Conservation (phyloP, 1,140 invertebrate species). For the Drosophila seguyi region DNA sequence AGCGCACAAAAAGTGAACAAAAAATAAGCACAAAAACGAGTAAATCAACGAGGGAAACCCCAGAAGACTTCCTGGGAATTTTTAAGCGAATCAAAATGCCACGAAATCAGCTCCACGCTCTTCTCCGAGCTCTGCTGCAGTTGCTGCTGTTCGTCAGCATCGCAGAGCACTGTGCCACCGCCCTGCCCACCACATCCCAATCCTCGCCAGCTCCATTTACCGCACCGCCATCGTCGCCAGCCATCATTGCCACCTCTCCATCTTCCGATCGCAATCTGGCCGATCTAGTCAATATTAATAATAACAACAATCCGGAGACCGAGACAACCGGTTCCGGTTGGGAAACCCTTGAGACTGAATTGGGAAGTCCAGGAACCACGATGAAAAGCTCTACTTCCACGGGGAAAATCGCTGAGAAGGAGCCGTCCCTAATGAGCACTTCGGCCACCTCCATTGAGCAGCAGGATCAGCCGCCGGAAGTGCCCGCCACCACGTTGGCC, state of each 20-base stretch:
- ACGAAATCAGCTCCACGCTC: constrained; percentile 65
- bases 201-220: constrained; percentile 48
- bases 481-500: constrained; percentile 76
- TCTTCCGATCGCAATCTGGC: constrained; percentile 36
- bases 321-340: constrained; percentile 56
- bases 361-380: constrained; percentile 35
- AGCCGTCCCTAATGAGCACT: constrained; percentile 31
- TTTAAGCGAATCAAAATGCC: constrained; percentile 47
- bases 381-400: constrained; percentile 15
- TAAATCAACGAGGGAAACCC: constrained; percentile 11
- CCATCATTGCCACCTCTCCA: constrained; percentile 21
- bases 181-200: constrained; percentile 55
- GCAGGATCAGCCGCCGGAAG: constrained; percentile 76
- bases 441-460: constrained; percentile 79
- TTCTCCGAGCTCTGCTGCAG: constrained; percentile 56
- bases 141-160: constrained; percentile 66
- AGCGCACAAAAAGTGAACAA: constrained; percentile 50
- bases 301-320: constrained; percentile 39
- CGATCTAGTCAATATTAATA: constrained; percentile 58
- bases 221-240: constrained; percentile 23
- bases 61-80: constrained; percentile 9
- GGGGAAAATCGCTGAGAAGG: constrained; percentile 32
- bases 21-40: constrained; percentile 12
- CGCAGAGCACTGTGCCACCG: constrained; percentile 56
- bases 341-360: constrained; percentile 79